Conservation (phyloP, 2,113 vertebrate genomes). For the Paraplagusia blochii region DNA sequence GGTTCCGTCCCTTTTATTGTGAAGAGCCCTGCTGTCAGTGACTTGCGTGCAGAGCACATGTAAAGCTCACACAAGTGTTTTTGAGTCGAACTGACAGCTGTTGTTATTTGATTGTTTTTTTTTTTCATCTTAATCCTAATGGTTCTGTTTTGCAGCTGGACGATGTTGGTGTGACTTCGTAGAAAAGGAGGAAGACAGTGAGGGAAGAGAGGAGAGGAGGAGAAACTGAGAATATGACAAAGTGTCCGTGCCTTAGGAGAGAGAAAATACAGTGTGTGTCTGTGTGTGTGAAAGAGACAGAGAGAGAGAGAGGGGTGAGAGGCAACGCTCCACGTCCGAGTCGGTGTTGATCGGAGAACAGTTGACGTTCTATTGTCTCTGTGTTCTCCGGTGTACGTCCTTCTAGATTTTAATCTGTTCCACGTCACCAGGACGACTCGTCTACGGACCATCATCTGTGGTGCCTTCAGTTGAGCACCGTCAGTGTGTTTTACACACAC, state of each 20-base stretch:
- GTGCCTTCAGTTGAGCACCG: background rate
- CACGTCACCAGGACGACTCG: slow-evolving; percentile 54
- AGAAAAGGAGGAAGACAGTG: slow-evolving; percentile 17
- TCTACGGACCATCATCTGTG: background rate
- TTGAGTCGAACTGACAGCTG: slow-evolving; percentile 10
- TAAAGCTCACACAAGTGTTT: too few species aligned
- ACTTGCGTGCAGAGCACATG: slow-evolving; percentile 27
- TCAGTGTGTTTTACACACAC: background rate
- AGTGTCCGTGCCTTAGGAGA: slow-evolving; percentile 72
- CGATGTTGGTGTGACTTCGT: slow-evolving; percentile 9
- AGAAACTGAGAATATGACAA: slow-evolving; percentile 8
- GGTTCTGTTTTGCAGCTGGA: slow-evolving; percentile 9
- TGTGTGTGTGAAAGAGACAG: slow-evolving; percentile 5
- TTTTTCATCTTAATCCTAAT: slow-evolving; percentile 4
- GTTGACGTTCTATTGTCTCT: too few species aligned
- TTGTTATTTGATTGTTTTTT: slow-evolving; percentile 14
- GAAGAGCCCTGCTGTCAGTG: slow-evolving; percentile 6
- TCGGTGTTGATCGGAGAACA: background rate
- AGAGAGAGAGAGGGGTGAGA: slow-evolving; percentile 15
- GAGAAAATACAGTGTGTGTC: slow-evolving; percentile 7
- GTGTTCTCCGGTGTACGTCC: slow-evolving; percentile 30
- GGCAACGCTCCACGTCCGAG: background rate
- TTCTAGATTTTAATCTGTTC: slow-evolving; percentile 42
- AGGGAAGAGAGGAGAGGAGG: slow-evolving; percentile 14
- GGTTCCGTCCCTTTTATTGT: background rate